phyloP scores from a whole-genome alignment of 1,140 invertebrate genomes.

The Maconellicoccus hirsutus region DNA sequence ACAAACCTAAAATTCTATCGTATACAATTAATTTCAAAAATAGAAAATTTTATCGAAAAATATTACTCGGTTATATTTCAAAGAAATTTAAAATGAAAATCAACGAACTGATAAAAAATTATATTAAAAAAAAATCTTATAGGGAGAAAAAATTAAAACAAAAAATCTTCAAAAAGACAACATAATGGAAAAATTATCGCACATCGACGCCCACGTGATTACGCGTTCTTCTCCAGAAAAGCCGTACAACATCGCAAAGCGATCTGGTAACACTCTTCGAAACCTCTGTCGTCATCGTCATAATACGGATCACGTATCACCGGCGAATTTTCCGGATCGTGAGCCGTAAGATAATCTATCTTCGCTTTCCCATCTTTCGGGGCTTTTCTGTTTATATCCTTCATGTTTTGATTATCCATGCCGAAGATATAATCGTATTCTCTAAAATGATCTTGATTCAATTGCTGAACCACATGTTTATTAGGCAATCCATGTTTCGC shows the following conservation, averaged over 20 bases:
- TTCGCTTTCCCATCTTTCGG: conserved; percentile 47
- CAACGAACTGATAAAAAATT: too few relatives aligned
- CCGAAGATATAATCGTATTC: conserved; percentile 79
- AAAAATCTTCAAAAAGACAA: too few relatives aligned
- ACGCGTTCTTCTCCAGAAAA: conserved; percentile 42
- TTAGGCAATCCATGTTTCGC: conserved; percentile 58
- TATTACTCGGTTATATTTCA: too few relatives aligned
- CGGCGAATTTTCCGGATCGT: conserved; percentile 60
- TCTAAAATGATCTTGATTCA: conserved; percentile 56
- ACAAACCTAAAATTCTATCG: too few relatives aligned
- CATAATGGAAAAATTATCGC: too few relatives aligned
- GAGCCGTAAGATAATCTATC: conserved; percentile 64
- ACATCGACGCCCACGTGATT: too few relatives aligned
- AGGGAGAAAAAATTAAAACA: too few relatives aligned
- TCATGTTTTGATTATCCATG: conserved; percentile 78
- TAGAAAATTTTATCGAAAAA: too few relatives aligned
- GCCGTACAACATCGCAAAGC: conserved; percentile 50
- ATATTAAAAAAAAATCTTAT: too few relatives aligned
- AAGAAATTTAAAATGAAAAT: too few relatives aligned
- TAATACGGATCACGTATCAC: conserved; percentile 84
- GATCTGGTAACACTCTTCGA: conserved; percentile 60
- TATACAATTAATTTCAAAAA: too few relatives aligned
- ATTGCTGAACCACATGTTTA: conserved; percentile 51
- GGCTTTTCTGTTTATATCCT: conserved; percentile 46
- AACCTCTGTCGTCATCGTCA: conserved; percentile 49